phyloP scores from a whole-genome alignment of 2,113 vertebrate species.

The Seriola rivoliana region DNA sequence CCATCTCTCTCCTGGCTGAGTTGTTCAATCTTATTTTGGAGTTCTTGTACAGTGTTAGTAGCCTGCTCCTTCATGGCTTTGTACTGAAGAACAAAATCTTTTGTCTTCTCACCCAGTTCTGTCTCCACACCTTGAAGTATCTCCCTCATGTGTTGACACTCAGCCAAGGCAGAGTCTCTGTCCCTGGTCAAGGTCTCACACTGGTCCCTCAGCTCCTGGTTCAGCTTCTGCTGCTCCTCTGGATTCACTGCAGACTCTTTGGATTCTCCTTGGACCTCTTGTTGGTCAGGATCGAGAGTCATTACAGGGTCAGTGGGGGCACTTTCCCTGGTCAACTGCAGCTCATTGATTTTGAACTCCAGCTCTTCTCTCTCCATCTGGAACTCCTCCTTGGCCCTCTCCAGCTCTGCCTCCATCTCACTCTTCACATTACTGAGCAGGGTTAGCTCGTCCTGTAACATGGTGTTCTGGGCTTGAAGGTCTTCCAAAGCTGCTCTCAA shows the following conservation, averaged over 20 bases:
- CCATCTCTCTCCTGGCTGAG: slow-evolving; percentile 87
- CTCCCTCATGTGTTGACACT: slow-evolving; percentile 87
- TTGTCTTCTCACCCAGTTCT: slow-evolving; percentile 90
- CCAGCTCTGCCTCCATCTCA: slow-evolving; percentile 91
- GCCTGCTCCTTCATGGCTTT: slow-evolving; percentile 91
- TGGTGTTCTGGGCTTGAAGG: slow-evolving; percentile 90
- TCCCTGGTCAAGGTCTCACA: slow-evolving; percentile 86
- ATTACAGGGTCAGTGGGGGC: slow-evolving; percentile 74
- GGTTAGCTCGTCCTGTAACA: slow-evolving; percentile 93
- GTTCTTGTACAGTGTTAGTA: slow-evolving; percentile 85
- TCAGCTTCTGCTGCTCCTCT: slow-evolving; percentile 81
- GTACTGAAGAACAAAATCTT: slow-evolving; percentile 90
- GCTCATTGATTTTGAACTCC: slow-evolving; percentile 97
- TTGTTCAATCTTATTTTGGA: slow-evolving; percentile 88
- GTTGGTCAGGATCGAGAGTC: slow-evolving; percentile 66
- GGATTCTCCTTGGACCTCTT: slow-evolving; percentile 77
- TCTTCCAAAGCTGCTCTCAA: slow-evolving; percentile 86
- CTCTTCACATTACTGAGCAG: slow-evolving; percentile 92
- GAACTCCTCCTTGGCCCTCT: slow-evolving; percentile 89
- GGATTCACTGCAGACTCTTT: slow-evolving; percentile 74
- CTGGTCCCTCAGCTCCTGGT: slow-evolving; percentile 83
- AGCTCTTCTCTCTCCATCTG: slow-evolving; percentile 93
- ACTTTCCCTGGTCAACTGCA: slow-evolving; percentile 91
- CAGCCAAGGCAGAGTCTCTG: slow-evolving; percentile 87
- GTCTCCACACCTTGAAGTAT: slow-evolving; percentile 88